A percentile compares a stretch with the other conserved stretches of the same genome.
Evolutionary conservation across 2,888 invertebrate genomes (phyloP).

Genomic region (Globia sparganii): DNA sequence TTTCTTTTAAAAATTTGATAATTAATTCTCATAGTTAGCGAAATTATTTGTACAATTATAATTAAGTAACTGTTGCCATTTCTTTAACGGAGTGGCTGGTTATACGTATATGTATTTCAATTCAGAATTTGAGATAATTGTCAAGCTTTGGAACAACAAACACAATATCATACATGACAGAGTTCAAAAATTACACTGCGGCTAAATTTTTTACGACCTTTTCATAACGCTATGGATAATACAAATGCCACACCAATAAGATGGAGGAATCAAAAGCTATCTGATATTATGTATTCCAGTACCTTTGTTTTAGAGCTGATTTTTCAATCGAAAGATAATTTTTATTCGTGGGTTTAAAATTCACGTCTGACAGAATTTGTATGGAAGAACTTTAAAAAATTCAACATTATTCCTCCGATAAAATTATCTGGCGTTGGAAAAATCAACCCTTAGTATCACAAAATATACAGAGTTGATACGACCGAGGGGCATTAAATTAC

Average conservation of each 20-base stretch:
- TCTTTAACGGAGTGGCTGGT: neutral
- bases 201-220: neutral
- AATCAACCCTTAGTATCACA: too few relatives aligned
- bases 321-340: too few relatives aligned
- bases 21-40: neutral
- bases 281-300: neutral
- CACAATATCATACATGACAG: neutral
- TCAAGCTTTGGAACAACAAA: neutral
- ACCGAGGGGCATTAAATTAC: too few relatives aligned
- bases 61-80: constrained; percentile 13
- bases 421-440: too few relatives aligned
- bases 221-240: neutral
- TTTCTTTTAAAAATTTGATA: neutral
- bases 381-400: too few relatives aligned
- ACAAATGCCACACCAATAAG: too few relatives aligned
- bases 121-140: neutral
- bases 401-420: too few relatives aligned
- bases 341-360: too few relatives aligned
- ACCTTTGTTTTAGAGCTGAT: neutral
- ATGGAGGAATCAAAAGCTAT: too few relatives aligned
- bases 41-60: constrained; percentile 9
- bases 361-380: too few relatives aligned
- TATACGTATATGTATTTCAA: neutral
- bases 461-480: too few relatives aligned
- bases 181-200: neutral